Percentiles rank a stretch among this genome's conserved stretches.
phyloP scores from a whole-genome alignment of 2,797 vertebrate genomes.

The Lepidocolaptes lacrymiger region DNA sequence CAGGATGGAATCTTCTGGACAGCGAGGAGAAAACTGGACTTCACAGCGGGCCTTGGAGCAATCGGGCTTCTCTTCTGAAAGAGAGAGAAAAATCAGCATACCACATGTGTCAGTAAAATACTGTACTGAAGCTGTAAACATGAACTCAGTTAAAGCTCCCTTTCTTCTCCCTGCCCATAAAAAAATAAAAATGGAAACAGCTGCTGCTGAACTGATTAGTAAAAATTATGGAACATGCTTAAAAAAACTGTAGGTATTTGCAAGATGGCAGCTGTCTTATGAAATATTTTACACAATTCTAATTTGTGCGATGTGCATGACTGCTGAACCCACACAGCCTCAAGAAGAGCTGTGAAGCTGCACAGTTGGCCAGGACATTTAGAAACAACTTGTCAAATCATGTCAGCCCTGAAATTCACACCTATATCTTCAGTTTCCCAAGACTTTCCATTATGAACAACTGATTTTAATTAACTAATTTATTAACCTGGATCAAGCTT shows the following conservation, averaged over 20 bases:
- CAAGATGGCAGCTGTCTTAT: background rate
- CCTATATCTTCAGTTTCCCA: background rate
- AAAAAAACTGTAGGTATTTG: background rate
- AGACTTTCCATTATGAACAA: background rate
- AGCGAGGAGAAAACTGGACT: conserved; percentile 91
- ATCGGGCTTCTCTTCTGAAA: conserved; percentile 89
- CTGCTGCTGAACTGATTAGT: background rate
- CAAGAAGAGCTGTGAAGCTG: background rate
- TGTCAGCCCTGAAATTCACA: background rate
- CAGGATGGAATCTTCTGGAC: conserved; percentile 89
- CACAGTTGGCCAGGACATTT: background rate
- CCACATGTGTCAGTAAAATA: background rate
- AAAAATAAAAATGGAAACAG: background rate
- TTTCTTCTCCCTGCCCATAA: background rate
- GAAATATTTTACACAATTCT: background rate
- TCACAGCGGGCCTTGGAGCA: conserved; percentile 90
- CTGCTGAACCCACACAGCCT: background rate
- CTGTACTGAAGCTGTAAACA: background rate
- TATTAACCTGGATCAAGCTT: background rate
- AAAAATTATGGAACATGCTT: background rate
- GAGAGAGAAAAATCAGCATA: conserved; percentile 70
- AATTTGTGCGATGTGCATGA: fast-evolving
- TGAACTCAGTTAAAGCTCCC: background rate
- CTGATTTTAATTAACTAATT: background rate
- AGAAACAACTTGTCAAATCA: background rate